Evolutionary conservation across 1,140 invertebrate species (phyloP), one percentile per base, ranked within the genome.

Genomic region (Lucilia cuprina): DNA sequence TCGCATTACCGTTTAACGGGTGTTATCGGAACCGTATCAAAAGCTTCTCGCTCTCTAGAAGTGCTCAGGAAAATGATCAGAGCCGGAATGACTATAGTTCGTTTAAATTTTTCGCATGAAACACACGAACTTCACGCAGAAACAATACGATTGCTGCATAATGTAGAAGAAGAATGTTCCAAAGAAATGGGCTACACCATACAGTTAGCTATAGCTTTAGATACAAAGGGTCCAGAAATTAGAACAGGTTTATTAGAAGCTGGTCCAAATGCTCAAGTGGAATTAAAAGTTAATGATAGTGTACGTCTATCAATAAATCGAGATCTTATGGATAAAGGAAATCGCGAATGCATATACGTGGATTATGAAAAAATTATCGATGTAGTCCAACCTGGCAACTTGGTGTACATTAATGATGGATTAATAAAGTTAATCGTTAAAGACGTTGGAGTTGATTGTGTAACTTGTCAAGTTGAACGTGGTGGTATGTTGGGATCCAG

Each of bases 151-250:
- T 98, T 98, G 89, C 94, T 98, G 13, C 92, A 97, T 13, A 91
- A 94, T 86, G 98, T 98, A 4, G 95, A 95, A 75, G 94, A 94
- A 84, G 95, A 94, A 86, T 95, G 97, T 84, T 94, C 94, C 77
- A 91, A 94, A n/a, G 94, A 94, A 85, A 82, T 82, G 2, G 88
- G 86, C 0, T 78, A 86, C 9, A 74, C 75, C 12, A 84, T 77
- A 19, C 34, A 84, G 0, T 91, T 95, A 10, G 95, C 95, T 7
- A 97, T 99, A 89, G 98, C 98, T 30, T 92, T 99, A 19, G 98
- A 99, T 88, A 99, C 98, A 0, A 99, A 99, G 91, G 98, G 98
- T 5, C 98, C 98, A 0, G 98, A 99, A 93, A 99, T 99, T 86
- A 94, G 98, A 89, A 99, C 98, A 84, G 98, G 98, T 0, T 92